Conservation (phyloP, 2,888 invertebrate genomes). For the Pristionchus mayeri region DNA sequence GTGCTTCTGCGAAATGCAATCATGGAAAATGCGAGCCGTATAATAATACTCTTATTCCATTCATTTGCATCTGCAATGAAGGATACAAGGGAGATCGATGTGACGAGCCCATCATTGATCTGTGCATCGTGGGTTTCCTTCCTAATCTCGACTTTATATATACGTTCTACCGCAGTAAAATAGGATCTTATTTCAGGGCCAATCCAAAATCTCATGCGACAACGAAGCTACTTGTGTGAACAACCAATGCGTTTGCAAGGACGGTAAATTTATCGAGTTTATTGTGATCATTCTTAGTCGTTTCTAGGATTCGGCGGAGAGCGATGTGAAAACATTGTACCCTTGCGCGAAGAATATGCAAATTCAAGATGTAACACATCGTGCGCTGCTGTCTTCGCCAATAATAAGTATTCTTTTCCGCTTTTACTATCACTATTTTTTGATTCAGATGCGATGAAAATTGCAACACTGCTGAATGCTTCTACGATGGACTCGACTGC, state of each 20-base stretch:
- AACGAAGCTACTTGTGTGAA: background rate
- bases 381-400: constrained; percentile 1
- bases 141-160: background rate
- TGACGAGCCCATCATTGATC: constrained; percentile 11
- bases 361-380: background rate
- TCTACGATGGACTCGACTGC: constrained; percentile 42
- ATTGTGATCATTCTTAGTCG: background rate
- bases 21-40: background rate
- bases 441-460: background rate
- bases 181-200: background rate
- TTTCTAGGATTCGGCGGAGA: constrained; percentile 33
- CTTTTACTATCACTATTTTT: background rate
- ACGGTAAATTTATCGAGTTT: background rate
- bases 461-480: constrained; percentile 29
- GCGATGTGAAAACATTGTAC: background rate
- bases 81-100: constrained; percentile 12
- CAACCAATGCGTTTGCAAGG: constrained; percentile 2
- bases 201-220: background rate
- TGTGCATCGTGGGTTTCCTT: constrained; percentile 23
- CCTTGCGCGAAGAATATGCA: background rate
- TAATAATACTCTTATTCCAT: background rate
- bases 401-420: background rate
- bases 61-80: constrained; percentile 11
- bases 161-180: background rate
- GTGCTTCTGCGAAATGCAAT: background rate